phyloP scores from a whole-genome alignment of 2,113 vertebrate species.

The Sander lucioperca region DNA sequence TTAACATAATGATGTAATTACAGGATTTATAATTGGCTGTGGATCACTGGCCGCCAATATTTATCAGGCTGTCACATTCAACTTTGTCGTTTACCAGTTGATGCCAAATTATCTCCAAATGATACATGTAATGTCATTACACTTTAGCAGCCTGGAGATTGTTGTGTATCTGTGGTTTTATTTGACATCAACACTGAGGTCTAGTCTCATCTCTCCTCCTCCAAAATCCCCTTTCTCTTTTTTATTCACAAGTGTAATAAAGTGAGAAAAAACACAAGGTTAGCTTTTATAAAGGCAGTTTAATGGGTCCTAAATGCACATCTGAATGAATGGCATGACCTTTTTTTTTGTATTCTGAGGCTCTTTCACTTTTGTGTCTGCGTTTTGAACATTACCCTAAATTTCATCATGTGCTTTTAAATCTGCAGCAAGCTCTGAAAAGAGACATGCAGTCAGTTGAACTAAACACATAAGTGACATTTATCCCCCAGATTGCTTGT shows the following conservation, averaged over 20 bases:
- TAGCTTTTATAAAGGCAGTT: not conserved
- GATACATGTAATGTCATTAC: conserved; percentile 46
- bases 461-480: conserved; percentile 43
- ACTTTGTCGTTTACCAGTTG: conserved; percentile 31
- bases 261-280: not conserved
- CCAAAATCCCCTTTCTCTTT: not conserved
- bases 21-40: conserved; percentile 39
- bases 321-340: conserved; percentile 1
- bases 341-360: conserved; percentile 17
- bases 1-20: conserved; percentile 52
- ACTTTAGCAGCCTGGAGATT: conserved; percentile 22
- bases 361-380: conserved; percentile 11
- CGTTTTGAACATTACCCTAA: conserved; percentile 36
- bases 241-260: conserved; percentile 1
- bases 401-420: conserved; percentile 48
- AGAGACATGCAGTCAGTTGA: conserved; percentile 14
- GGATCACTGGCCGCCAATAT: conserved; percentile 38
- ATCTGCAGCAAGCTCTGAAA: conserved; percentile 20
- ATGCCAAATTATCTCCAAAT: conserved; percentile 51
- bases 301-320: not conserved
- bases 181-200: not conserved
- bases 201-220: not conserved
- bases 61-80: conserved; percentile 36
- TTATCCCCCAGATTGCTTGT: conserved; percentile 18
- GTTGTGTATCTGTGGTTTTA: conserved; percentile 11